Conservation (phyloP, 2,113 vertebrate genomes). For the Cyprinodon brontotheroides region DNA sequence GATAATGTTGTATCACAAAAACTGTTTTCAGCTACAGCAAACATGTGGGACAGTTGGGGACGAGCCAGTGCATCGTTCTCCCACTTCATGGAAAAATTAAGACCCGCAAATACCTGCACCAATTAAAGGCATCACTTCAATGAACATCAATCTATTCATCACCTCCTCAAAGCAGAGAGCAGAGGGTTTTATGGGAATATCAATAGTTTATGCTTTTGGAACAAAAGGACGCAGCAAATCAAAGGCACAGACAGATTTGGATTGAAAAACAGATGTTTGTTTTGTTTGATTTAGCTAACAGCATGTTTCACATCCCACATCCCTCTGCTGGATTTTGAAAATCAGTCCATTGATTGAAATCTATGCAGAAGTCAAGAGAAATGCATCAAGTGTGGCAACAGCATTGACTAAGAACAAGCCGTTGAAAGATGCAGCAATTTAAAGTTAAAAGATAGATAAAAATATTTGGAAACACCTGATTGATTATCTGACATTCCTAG, state of each 20-base stretch:
- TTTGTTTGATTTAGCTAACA: conserved; percentile 30
- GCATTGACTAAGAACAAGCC: conserved; percentile 32
- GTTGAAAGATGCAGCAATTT: conserved; percentile 29
- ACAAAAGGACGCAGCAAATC: conserved; percentile 36
- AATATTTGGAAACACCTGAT: background rate
- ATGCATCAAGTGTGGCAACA: conserved; percentile 12
- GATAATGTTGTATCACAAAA: conserved; percentile 82
- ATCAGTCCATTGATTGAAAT: conserved; percentile 27
- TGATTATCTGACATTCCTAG: conserved; percentile 19
- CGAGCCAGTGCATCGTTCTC: conserved; percentile 46
- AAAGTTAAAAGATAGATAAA: conserved; percentile 5
- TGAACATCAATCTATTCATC: conserved; percentile 47
- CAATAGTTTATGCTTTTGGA: conserved; percentile 31
- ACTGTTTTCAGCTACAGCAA: conserved; percentile 65
- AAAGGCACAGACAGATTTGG: conserved; percentile 13
- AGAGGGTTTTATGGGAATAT: conserved; percentile 55
- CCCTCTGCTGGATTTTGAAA: conserved; percentile 21
- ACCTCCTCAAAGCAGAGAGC: conserved; percentile 20
- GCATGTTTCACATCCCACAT: conserved; percentile 14
- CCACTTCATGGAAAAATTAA: conserved; percentile 51
- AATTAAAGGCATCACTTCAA: conserved; percentile 58
- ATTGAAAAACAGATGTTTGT: conserved; percentile 7
- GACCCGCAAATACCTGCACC: conserved; percentile 52
- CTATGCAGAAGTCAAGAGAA: conserved; percentile 13
- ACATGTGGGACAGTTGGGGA: conserved; percentile 50